Evolutionary conservation across 2,797 vertebrate species (phyloP), one percentile per base, ranked within the genome.

Genomic region (Hippoglossus hippoglossus): DNA sequence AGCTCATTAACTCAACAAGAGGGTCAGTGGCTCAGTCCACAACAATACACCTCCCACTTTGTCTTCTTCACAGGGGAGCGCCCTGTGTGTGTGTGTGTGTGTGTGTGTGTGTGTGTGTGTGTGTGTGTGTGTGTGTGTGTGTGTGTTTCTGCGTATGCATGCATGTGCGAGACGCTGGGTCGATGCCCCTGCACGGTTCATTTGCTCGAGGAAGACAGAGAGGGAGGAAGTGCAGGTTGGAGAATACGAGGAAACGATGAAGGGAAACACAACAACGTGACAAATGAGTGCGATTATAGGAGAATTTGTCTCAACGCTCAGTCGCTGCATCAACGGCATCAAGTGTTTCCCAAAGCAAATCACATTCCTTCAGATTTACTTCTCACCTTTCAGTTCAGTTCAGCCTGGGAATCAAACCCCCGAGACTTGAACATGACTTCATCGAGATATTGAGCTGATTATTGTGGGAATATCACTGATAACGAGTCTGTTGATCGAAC

Each of bases 1-100:
- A 92, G 87, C 94, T 94, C 93, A 95, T 95, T 95, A 95, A 87
- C 90, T 86, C 89, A 89, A 91, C 89, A 83, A 88, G 91, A 84
- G 88, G 93, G 92, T 94, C 94, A 92, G 90, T 81, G 82, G 88
- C 83, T 89, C 69, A 71, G 81, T 93, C 90, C 79, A 58, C 67
- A 63, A 49, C 80, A 74, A 92, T 92, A 82, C 75, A 77, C 78
- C 76, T 84, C 80, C 86, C 80, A 90, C 91, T 93, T 85, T 73
- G 86, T 92, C 92, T 91, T 87, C 85, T 77, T 86, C 77, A 70
- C 69, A 67, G 73, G 77, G 63, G 55, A 34, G 46, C 1, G n/a
- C 52, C 12, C 58, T 11, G 63, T n/a, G 63, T 57, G 51, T 18
- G 25, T 47, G 57, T 28, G 56, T 34, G 39, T 44, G 9, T 34